Evolutionary conservation across 2,113 vertebrate genomes (phyloP).

Genomic region (Chauna torquata): DNA sequence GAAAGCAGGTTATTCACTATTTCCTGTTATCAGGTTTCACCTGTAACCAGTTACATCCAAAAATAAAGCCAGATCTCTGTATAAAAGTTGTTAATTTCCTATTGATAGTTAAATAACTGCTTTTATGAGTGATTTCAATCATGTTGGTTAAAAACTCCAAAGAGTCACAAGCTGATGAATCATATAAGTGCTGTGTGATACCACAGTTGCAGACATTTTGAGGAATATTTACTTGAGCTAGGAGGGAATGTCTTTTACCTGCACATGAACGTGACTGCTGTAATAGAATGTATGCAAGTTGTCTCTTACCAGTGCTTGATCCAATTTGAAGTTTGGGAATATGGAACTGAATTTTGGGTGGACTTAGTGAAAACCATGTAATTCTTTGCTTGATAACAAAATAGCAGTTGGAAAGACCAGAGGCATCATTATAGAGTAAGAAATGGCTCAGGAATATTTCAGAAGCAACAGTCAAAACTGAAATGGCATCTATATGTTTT

Average conservation of each 20-base stretch:
- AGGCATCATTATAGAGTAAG: neutral
- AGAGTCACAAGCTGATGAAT: slow-evolving; percentile 53
- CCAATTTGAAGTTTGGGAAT: neutral
- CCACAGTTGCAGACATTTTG: neutral
- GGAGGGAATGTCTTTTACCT: neutral
- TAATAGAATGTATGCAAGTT: neutral
- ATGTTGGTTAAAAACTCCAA: neutral
- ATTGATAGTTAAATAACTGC: neutral
- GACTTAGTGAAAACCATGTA: neutral
- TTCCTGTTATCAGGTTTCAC: neutral
- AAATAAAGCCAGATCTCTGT: neutral
- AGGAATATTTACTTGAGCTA: neutral
- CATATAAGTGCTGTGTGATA: neutral
- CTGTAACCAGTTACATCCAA: neutral
- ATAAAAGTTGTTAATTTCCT: neutral
- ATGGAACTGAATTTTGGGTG: neutral
- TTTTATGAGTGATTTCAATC: slow-evolving; percentile 22
- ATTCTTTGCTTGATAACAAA: neutral
- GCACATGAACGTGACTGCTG: neutral
- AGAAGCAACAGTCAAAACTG: neutral
- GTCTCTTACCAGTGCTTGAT: neutral
- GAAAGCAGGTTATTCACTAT: neutral
- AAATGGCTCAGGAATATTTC: neutral
- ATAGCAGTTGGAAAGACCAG: neutral
- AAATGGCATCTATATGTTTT: neutral